These are phyloP conservation scores for Drosophila falleni DNA, from an alignment of 2,888 invertebrate genomes.

Conservation along the genomic window DNA sequence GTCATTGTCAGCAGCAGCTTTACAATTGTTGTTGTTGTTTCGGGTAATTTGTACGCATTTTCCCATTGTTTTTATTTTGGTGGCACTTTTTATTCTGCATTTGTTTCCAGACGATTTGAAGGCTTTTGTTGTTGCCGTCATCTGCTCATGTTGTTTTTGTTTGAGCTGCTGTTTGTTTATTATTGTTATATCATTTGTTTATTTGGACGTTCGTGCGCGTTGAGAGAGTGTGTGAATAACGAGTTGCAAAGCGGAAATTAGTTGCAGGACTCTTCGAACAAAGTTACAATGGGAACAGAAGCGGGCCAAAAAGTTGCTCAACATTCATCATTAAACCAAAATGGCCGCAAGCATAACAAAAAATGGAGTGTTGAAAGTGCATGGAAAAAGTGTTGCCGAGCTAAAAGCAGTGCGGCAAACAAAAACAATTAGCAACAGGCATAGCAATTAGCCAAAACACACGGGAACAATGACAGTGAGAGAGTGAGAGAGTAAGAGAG, in stretches of 20 bases:
- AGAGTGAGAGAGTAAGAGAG: conserved; percentile 1
- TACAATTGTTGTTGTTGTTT: conserved; percentile 50
- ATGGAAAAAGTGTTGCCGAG: conserved; percentile 52
- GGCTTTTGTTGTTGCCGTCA: conserved; percentile 46
- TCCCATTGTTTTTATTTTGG: conserved; percentile 54
- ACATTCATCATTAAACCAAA: conserved; percentile 61
- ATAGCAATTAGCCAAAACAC: conserved; percentile 63
- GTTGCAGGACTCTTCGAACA: conserved; percentile 53
- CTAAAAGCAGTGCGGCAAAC: conserved; percentile 43
- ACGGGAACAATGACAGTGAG: conserved; percentile 3
- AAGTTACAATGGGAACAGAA: not conserved
- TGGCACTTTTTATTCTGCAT: conserved; percentile 36
- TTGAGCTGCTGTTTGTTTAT: conserved; percentile 51
- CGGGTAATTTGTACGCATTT: conserved; percentile 77
- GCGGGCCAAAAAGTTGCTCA: conserved; percentile 39
- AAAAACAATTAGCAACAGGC: conserved; percentile 80
- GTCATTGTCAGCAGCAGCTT: conserved; percentile 67
- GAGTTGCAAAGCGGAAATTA: conserved; percentile 75
- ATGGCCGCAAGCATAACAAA: conserved; percentile 32
- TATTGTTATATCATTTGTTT: conserved; percentile 69
- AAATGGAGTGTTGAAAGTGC: conserved; percentile 44
- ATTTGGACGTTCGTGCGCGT: conserved; percentile 33
- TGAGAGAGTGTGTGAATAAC: conserved; percentile 50
- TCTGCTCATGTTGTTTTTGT: conserved; percentile 23
- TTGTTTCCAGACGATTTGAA: conserved; percentile 35